Percentiles rank a stretch among this genome's conserved stretches.
Evolutionary conservation across 2,888 invertebrate species (phyloP).

Genomic region (Saturnia japonica): DNA sequence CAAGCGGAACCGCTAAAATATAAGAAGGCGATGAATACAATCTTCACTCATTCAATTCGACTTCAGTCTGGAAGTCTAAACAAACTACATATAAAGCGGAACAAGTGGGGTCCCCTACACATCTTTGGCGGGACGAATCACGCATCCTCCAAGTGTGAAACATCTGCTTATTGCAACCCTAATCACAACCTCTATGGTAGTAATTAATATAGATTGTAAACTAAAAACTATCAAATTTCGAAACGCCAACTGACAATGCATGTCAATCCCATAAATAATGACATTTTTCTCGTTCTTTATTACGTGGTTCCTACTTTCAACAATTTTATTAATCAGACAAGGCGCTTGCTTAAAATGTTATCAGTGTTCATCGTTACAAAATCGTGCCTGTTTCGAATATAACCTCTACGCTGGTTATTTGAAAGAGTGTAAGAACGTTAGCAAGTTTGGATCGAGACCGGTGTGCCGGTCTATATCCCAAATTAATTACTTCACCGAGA

Average conservation of each 20-base stretch:
- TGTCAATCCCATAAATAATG: constrained; percentile 9
- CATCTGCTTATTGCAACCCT: too few relatives aligned
- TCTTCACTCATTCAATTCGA: too few relatives aligned
- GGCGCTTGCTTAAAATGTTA: constrained; percentile 59
- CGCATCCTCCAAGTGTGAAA: too few relatives aligned
- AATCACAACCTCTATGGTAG: not conserved
- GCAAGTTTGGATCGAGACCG: constrained; percentile 30
- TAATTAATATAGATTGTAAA: not conserved
- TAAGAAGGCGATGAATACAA: too few relatives aligned
- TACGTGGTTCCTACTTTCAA: constrained; percentile 32
- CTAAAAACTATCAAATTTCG: not conserved
- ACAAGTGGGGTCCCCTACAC: too few relatives aligned
- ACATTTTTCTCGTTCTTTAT: constrained; percentile 22
- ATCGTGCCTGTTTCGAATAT: constrained; percentile 53
- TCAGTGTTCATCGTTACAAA: constrained; percentile 55
- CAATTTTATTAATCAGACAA: constrained; percentile 34
- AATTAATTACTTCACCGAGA: constrained; percentile 57
- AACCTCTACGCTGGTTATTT: constrained; percentile 51
- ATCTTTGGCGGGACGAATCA: too few relatives aligned
- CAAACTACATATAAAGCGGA: too few relatives aligned
- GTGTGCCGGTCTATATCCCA: constrained; percentile 65
- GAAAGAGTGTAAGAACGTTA: constrained; percentile 46
- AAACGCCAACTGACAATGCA: not conserved
- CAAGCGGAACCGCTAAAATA: too few relatives aligned
- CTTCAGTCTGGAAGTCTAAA: too few relatives aligned